Base-by-base conservation (phyloP, 2,797 vertebrate genomes). In the Platyrinchus mystaceus region DNA sequence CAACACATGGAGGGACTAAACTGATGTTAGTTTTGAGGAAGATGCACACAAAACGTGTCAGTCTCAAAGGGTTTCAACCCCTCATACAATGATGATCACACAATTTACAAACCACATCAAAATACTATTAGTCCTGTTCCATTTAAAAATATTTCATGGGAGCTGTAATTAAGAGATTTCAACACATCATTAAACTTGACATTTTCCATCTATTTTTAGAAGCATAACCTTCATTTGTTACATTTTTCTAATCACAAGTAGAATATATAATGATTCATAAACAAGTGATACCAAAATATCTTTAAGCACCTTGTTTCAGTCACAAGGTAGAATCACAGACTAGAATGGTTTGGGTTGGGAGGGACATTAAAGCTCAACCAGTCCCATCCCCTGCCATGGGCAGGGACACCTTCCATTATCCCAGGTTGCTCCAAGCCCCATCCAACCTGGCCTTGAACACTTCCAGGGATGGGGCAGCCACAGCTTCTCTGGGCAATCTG, bases 81-180 rank as follows among this genome's bases (percentile, higher is more conserved):
- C 28, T 34, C 3, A 3, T 12, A 12, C 32, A 67, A 3, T 2
- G 21, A 41, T 0, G 1, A 66, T 49, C 41, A 30, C 1, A 1
- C 22, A 41, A n/a, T 19, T 70, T 30, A 75, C 30, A 79, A 62
- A 16, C 46, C 14, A 10, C 4, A 50, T 23, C 39, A 62, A 83
- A 89, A 68, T 6, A 53, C 32, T 12, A 1, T 9, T 28, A 52
- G 46, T 11, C 46, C 58, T 74, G 59, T 16, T 58, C 91, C 63
- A 30, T 55, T 53, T 14, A 22, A 53, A 67, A 71, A 64, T 8
- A 37, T 69, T 27, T 71, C 39, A 32, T 4, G 7, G n/a, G 74
- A 63, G 26, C 52, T 52, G 28, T 69, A 47, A 46, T 63, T 88
- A 37, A 41, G 43, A 83, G 21, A 59, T 46, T 59, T 53, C 23